Percentiles rank a stretch among this genome's conserved stretches.
These are phyloP conservation scores for Anolis sagrei DNA, from an alignment of 2,113 vertebrate genomes.

Conservation along the genomic window DNA sequence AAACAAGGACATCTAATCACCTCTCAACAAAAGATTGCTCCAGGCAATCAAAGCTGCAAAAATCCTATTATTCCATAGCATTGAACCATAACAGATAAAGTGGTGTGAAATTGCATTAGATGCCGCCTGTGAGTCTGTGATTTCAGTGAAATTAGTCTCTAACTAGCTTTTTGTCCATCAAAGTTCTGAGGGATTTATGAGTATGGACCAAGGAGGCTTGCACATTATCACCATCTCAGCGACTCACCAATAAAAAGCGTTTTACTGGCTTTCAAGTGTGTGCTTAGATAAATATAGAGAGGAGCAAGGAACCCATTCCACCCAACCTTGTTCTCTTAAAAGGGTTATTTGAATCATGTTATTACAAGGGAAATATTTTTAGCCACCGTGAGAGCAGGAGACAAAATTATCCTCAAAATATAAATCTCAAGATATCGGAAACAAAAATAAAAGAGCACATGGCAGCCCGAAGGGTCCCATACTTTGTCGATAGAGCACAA, in stretches of 20 bases:
- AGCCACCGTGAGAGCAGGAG: too few relatives aligned
- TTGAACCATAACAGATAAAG: too few relatives aligned
- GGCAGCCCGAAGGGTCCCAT: background rate
- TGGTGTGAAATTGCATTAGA: too few relatives aligned
- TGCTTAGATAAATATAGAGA: background rate
- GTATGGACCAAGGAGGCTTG: background rate
- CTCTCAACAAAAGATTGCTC: too few relatives aligned
- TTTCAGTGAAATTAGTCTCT: background rate
- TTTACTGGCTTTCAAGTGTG: background rate
- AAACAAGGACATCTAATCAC: too few relatives aligned
- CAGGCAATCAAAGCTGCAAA: too few relatives aligned
- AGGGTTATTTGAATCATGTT: background rate
- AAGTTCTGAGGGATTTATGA: background rate
- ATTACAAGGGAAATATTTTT: background rate
- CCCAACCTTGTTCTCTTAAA: background rate
- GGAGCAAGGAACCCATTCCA: background rate
- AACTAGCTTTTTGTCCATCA: background rate
- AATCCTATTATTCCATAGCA: too few relatives aligned
- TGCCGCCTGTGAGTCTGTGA: background rate
- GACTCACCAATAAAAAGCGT: constrained; percentile 13
- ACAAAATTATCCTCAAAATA: background rate
- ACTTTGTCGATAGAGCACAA: background rate
- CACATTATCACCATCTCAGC: background rate
- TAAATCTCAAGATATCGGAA: background rate
- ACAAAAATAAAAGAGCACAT: background rate